phyloP scores from a whole-genome alignment of 2,888 invertebrate genomes.

The Serrognathus titanus region DNA sequence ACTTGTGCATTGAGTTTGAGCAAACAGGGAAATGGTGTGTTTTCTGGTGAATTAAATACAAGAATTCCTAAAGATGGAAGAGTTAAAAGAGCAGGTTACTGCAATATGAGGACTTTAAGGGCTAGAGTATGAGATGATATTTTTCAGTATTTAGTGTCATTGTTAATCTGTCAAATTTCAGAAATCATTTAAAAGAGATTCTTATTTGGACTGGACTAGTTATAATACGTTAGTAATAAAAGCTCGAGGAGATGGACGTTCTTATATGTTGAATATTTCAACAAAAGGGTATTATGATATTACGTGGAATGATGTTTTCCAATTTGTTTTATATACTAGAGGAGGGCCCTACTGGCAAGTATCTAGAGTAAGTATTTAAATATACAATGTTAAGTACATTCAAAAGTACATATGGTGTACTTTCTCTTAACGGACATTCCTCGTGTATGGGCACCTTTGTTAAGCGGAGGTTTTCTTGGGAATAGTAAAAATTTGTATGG shows the following conservation, averaged over 20 bases:
- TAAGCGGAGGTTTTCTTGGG: too few species aligned
- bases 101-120: slow-evolving; percentile 68
- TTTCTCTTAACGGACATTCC: too few species aligned
- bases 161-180: slow-evolving; percentile 40
- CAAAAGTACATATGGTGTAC: too few species aligned
- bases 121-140: slow-evolving; percentile 55
- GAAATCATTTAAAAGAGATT: slow-evolving; percentile 78
- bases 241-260: slow-evolving; percentile 90
- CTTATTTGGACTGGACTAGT: slow-evolving; percentile 68
- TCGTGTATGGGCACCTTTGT: too few species aligned
- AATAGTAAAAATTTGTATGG: too few species aligned
- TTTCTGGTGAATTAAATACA: slow-evolving; percentile 67
- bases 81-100: slow-evolving; percentile 76
- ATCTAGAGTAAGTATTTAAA: slow-evolving; percentile 60
- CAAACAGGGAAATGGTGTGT: slow-evolving; percentile 65
- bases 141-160: background rate
- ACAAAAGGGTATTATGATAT: slow-evolving; percentile 76
- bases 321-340: slow-evolving; percentile 84
- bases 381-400: background rate
- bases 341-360: slow-evolving; percentile 99
- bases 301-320: slow-evolving; percentile 85
- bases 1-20: slow-evolving; percentile 63
- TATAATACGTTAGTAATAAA: slow-evolving; percentile 77
- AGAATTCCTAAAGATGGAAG: slow-evolving; percentile 77
- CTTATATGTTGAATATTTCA: slow-evolving; percentile 79